Conservation (phyloP, 92 coral and sea anemone species). For the Palythoa grandiflora region DNA sequence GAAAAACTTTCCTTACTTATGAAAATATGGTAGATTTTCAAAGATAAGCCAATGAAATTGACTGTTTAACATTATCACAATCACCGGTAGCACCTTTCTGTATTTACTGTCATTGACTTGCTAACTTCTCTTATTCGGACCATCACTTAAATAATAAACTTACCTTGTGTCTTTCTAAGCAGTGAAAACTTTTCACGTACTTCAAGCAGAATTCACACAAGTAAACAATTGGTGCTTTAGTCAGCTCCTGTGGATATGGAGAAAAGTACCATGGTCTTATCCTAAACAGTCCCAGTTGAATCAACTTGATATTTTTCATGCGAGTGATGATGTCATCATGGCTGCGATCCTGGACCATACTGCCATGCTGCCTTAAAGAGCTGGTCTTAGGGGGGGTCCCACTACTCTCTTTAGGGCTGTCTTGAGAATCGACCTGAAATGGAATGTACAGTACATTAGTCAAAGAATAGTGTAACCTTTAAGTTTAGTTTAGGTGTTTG, state of each 20-base stretch:
- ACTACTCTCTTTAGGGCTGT: constrained; percentile 83
- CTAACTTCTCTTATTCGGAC: too few relatives aligned
- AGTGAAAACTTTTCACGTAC: constrained; percentile 95
- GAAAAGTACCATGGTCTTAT: constrained; percentile 99
- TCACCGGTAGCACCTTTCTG: too few relatives aligned
- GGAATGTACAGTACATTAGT: background rate
- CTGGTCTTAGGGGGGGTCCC: constrained; percentile 87
- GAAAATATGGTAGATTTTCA: too few relatives aligned
- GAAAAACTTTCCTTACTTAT: too few relatives aligned
- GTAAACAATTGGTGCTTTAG: constrained; percentile 83
- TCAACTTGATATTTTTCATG: constrained; percentile 95
- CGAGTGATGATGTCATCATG: constrained; percentile 98
- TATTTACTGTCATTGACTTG: too few relatives aligned
- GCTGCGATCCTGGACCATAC: constrained; percentile 99
- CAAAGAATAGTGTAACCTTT: too few relatives aligned
- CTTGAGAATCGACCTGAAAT: constrained; percentile 89
- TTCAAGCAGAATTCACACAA: constrained; percentile 97
- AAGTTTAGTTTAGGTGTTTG: too few relatives aligned
- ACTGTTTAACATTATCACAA: too few relatives aligned
- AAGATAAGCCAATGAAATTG: too few relatives aligned
- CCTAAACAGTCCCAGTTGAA: constrained; percentile 91
- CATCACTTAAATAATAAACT: background rate
- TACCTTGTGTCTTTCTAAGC: constrained; percentile 97
- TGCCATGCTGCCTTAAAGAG: constrained; percentile 84
- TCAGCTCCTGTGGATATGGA: constrained; percentile 97